A percentile compares a stretch with the other conserved stretches of the same genome.
phyloP scores from a whole-genome alignment of 2,797 vertebrate genomes.

The Thamnophis elegans region DNA sequence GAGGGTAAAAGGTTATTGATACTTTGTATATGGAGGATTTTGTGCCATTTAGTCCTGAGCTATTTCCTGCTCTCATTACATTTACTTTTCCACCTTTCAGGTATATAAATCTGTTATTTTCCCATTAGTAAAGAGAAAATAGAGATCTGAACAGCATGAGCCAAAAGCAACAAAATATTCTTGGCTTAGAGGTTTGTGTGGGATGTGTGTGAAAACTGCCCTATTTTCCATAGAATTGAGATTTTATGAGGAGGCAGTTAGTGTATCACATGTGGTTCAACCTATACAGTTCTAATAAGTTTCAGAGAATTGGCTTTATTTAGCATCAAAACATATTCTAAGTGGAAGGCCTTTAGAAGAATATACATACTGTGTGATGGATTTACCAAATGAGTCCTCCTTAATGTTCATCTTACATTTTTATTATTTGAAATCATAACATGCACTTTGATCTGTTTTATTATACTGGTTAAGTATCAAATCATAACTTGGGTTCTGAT shows the following conservation, averaged over 20 bases:
- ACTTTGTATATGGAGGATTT: not conserved
- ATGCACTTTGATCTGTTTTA: not conserved
- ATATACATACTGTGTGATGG: not conserved
- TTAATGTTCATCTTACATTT: not conserved
- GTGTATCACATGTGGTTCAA: constrained; percentile 15
- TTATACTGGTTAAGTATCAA: not conserved
- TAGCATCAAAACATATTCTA: not conserved
- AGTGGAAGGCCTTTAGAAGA: not conserved
- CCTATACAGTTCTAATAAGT: constrained; percentile 19
- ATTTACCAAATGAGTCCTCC: not conserved
- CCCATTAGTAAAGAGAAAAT: not conserved
- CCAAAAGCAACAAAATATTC: not conserved
- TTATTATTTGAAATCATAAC: not conserved
- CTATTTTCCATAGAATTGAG: constrained; percentile 15
- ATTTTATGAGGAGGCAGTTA: constrained; percentile 2
- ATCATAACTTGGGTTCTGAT: not conserved
- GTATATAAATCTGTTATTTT: constrained; percentile 17
- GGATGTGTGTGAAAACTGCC: not conserved
- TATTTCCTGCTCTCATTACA: not conserved
- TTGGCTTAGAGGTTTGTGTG: not conserved
- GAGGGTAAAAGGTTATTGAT: not conserved
- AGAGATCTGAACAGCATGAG: not conserved
- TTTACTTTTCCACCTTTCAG: not conserved
- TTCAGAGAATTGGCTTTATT: not conserved
- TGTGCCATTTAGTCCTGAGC: constrained; percentile 7